Percentiles rank a stretch among this genome's conserved stretches.
phyloP scores from a whole-genome alignment of 1,140 invertebrate species.

The Adoxophyes honmai region DNA sequence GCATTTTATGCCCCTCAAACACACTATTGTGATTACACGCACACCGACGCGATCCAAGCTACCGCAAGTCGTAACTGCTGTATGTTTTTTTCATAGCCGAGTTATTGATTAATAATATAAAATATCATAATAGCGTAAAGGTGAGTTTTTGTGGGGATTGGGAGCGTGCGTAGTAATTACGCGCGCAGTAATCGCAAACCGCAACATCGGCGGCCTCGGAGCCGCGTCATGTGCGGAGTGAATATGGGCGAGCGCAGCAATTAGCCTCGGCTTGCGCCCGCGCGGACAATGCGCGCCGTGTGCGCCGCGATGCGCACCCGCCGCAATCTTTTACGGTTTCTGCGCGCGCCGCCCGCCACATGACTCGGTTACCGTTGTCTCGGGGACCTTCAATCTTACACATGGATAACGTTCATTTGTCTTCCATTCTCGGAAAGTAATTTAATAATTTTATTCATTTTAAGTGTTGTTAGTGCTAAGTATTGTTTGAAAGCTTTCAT shows the following conservation, averaged over 20 bases:
- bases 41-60: constrained; percentile 12
- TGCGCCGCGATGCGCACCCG: constrained; percentile 25
- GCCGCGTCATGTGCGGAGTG: constrained; percentile 51
- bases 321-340: constrained; percentile 67
- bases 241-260: constrained; percentile 48
- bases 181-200: constrained; percentile 54
- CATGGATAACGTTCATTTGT: too few relatives aligned
- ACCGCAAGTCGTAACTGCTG: constrained; percentile 36
- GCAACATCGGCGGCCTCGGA: constrained; percentile 54
- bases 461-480: too few relatives aligned
- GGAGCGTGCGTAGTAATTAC: constrained; percentile 31
- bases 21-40: constrained; percentile 14
- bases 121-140: constrained; percentile 29
- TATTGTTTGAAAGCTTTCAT: too few relatives aligned
- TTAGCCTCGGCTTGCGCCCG: constrained; percentile 29
- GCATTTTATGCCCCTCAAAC: constrained; percentile 24
- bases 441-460: too few relatives aligned
- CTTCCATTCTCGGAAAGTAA: too few relatives aligned
- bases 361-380: constrained; percentile 50
- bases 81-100: constrained; percentile 20
- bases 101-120: constrained; percentile 29
- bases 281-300: constrained; percentile 16
- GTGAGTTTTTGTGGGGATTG: constrained; percentile 22
- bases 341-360: constrained; percentile 49
- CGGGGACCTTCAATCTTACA: constrained; percentile 4